These are phyloP conservation scores for Vanacampus margaritifer DNA, from an alignment of 2,113 vertebrate species.

Conservation along the genomic window DNA sequence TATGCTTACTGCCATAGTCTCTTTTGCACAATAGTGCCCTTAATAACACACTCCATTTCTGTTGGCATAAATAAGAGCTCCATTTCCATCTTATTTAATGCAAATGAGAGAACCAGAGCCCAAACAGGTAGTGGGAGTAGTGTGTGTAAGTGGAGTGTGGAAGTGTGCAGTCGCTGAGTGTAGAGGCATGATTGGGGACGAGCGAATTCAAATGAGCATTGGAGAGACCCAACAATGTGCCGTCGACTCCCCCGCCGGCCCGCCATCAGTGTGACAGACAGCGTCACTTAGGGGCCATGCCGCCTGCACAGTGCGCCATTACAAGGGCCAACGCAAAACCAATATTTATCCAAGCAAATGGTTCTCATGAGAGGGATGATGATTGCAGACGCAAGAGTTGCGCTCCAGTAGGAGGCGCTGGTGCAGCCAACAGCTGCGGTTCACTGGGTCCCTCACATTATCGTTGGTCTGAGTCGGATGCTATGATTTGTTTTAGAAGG, in stretches of 20 bases:
- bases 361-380: constrained; percentile 64
- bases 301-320: constrained; percentile 63
- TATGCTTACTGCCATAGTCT: constrained; percentile 70
- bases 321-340: constrained; percentile 66
- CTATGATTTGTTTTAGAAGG: constrained; percentile 14
- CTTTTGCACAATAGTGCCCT: constrained; percentile 76
- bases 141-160: constrained; percentile 64
- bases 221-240: constrained; percentile 69
- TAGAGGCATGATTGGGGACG: constrained; percentile 67
- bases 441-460: constrained; percentile 5
- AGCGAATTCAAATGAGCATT: constrained; percentile 71
- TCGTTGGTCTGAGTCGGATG: constrained; percentile 9
- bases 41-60: constrained; percentile 77
- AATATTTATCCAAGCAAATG: constrained; percentile 72
- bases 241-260: constrained; percentile 71
- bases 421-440: constrained; percentile 21
- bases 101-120: constrained; percentile 69
- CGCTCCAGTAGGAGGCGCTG: constrained; percentile 47
- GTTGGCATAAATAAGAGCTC: constrained; percentile 78
- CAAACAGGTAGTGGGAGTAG: constrained; percentile 74
- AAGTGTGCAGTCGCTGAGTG: constrained; percentile 64
- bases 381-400: constrained; percentile 49
- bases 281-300: constrained; percentile 63
- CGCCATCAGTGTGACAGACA: constrained; percentile 67
- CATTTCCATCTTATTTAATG: constrained; percentile 79